Evolutionary conservation across 1,140 invertebrate genomes (phyloP), one percentile per base, ranked within the genome.

Genomic region (Drosophila ironensis): DNA sequence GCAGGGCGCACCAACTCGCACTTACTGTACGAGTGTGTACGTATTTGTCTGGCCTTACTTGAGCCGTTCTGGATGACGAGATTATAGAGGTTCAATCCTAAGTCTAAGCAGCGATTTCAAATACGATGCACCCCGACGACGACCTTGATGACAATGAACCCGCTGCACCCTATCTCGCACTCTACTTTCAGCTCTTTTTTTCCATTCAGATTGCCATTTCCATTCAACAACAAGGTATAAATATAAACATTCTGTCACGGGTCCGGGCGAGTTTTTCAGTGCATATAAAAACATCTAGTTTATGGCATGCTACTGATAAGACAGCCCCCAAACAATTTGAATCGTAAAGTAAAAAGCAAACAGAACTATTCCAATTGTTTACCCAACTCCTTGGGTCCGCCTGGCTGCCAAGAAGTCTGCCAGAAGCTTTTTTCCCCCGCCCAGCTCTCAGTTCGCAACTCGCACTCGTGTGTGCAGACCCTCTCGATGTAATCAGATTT

Each of bases 111-210:
- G 37, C 11, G 27, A 40, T 50, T 51, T 51, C 64, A 71, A 51
- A 47, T 44, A 42, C 19, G 25, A 66, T 45, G 40, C 25, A 47
- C 42, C 42, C 3, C 27, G 30, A 25, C 81, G 30, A 25, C 81
- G 68, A 86, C 80, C 81, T 87, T 86, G 75, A 42, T 71, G 82
- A 77, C 72, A 82, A 71, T 87, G 82, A 87, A 87, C 81, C 63
- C 59, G 38, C 25, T 46, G 33, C 17, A 54, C 27, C 41, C 38
- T 33, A 33, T 33, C 30, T 5, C 11, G 30, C 11, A n/a, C 11
- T 12, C 30, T 33, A 12, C 28, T 27, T n/a, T 28, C n/a, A 4
- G 7, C 19, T 30, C n/a, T 9, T 16, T 16, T 7, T 11, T 11
- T 3, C 16, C 35, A 41, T 44, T 27, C 41, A 14, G 19, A 12